A percentile compares a stretch with the other conserved stretches of the same genome.
These are phyloP conservation scores for Campoplex nolae DNA, from an alignment of 2,888 invertebrate genomes.

Conservation along the genomic window DNA sequence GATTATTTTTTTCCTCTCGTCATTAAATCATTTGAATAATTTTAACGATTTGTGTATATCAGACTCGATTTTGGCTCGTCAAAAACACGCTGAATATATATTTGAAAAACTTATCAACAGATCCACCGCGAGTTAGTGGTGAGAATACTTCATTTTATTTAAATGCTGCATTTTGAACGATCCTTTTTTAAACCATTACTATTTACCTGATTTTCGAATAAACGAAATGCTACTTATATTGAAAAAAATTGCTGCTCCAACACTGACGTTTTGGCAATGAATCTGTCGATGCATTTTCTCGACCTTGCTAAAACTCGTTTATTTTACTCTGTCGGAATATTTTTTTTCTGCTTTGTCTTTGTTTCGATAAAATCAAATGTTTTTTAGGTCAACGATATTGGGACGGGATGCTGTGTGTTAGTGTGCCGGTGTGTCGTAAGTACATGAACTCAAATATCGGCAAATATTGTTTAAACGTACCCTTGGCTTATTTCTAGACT, in stretches of 20 bases:
- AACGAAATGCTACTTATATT: not conserved
- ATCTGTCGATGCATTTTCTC: constrained; percentile 46
- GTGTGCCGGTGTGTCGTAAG: constrained; percentile 46
- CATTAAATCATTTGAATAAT: constrained; percentile 29
- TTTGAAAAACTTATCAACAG: not conserved
- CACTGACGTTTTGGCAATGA: not conserved
- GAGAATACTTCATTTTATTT: not conserved
- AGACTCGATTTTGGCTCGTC: not conserved
- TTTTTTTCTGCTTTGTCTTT: not conserved
- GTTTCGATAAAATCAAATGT: constrained; percentile 42
- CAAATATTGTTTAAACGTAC: constrained; percentile 44
- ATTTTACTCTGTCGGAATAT: constrained; percentile 37
- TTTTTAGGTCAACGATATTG: constrained; percentile 44
- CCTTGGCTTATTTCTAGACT: constrained; percentile 55
- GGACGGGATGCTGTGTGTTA: constrained; percentile 29
- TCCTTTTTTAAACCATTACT: not conserved
- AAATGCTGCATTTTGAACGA: not conserved
- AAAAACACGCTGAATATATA: constrained; percentile 4
- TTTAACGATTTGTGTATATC: not conserved
- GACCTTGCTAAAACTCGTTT: constrained; percentile 24
- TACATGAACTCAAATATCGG: constrained; percentile 59
- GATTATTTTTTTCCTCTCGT: constrained; percentile 22
- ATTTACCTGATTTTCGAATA: not conserved
- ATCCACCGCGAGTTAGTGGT: not conserved
- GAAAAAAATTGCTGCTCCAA: not conserved